Conservation (phyloP, 2,888 invertebrate species). For the Congeria kusceri region DNA sequence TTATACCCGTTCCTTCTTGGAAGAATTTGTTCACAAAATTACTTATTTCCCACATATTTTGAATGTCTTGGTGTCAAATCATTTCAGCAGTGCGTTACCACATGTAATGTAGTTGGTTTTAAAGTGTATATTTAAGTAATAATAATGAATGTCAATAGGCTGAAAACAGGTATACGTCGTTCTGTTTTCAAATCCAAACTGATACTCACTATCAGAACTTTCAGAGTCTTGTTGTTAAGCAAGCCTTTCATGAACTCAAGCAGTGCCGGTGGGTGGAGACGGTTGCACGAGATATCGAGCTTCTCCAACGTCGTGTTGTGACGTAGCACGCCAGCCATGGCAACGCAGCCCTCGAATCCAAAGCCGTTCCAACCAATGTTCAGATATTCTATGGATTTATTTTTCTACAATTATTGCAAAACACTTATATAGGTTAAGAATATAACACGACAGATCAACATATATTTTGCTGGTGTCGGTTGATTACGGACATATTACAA, state of each 20-base stretch:
- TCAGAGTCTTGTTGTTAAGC: slow-evolving; percentile 74
- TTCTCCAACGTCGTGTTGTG: slow-evolving; percentile 72
- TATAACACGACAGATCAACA: background rate
- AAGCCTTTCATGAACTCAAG: slow-evolving; percentile 78
- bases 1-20: too few relatives aligned
- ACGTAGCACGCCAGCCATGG: slow-evolving; percentile 75
- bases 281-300: slow-evolving; percentile 77
- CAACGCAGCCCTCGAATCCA: slow-evolving; percentile 80
- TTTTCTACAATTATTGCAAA: slow-evolving; percentile 62
- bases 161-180: too few relatives aligned
- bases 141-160: too few relatives aligned
- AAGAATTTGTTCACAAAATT: too few relatives aligned
- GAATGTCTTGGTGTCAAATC: too few relatives aligned
- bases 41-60: too few relatives aligned
- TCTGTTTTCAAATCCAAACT: too few relatives aligned
- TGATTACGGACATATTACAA: too few relatives aligned
- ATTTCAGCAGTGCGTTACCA: too few relatives aligned
- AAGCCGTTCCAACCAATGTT: slow-evolving; percentile 83
- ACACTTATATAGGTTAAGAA: background rate
- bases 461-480: too few relatives aligned
- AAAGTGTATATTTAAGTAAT: too few relatives aligned
- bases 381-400: slow-evolving; percentile 69
- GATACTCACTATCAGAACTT: slow-evolving; percentile 71
- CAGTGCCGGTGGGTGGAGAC: slow-evolving; percentile 79
- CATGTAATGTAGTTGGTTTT: too few relatives aligned